Evolutionary conservation across 2,113 vertebrate species (phyloP), one percentile per base, ranked within the genome.

Genomic region (Neodon shergylaensis): DNA sequence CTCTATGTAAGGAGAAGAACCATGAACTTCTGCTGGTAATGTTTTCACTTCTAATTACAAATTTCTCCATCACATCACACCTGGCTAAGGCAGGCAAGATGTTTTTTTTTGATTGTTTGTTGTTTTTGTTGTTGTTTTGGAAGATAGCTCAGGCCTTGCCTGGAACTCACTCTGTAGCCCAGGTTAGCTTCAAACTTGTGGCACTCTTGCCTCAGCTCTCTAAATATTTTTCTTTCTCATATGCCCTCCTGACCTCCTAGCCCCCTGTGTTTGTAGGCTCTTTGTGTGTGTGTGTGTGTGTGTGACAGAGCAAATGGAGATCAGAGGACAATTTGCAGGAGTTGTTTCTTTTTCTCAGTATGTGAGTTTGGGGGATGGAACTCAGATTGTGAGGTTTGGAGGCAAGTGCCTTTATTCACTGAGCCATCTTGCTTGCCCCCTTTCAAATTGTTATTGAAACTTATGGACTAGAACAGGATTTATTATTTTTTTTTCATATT

Each of bases 391-490:
- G 26, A 66, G 42, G 83, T 19, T 66, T 85, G 83, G 42, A 47
- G 16, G 42, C 63, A 65, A 44, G 17, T 47, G 42, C 39, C 16
- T 66, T 44, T 84, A 65, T 13, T n/a, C 58, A 44, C 58, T 31
- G 39, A 44, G 39, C 16, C 61, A 84, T 84, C 82, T 21, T 65
- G 82, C 42, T 28, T 44, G 39, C 39, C 7, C 36, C 61, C 61
- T 84, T 65, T 61, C 61, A 39, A 81, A 86, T n/a, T 86, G 49
- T 93, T 76, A 82, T 90, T 94, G 81, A 96, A n/a, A 28, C 49
- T 72, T 83, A 47, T 19, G 10, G 33, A 76, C 5, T 77, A 91
- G 70, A 16, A 78, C 54, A 90, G 47, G 11, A 54, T 81, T 81
- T 61, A 24, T n/a, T 24, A 31, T 58, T 58, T 58, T 58, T 54